Evolutionary conservation across 2,888 invertebrate genomes (phyloP).

Genomic region (Apodemia hepburni): DNA sequence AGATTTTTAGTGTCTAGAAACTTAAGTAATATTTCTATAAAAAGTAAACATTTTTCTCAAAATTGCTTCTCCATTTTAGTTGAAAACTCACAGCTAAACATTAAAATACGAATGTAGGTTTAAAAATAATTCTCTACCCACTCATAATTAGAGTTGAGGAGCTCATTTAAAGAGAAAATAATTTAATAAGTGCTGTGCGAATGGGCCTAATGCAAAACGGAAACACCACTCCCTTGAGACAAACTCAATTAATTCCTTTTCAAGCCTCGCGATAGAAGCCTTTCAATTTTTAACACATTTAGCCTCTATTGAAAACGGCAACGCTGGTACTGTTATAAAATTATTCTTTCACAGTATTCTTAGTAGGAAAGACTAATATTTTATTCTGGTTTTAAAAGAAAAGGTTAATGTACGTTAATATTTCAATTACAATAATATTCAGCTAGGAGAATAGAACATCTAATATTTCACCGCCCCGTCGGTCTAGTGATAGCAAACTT

Average conservation of each 20-base stretch:
- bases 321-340: slow-evolving; percentile 17
- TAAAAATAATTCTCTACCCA: slow-evolving; percentile 13
- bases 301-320: slow-evolving; percentile 28
- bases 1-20: no score
- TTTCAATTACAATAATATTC: no score
- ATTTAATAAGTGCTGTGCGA: slow-evolving; percentile 65
- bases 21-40: no score
- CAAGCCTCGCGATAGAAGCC: slow-evolving; percentile 63
- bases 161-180: slow-evolving; percentile 50
- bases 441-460: no score
- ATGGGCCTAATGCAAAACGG: slow-evolving; percentile 68
- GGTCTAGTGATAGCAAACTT: no score
- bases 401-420: no score
- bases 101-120: not conserved
- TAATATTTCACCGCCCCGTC: no score
- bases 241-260: slow-evolving; percentile 75
- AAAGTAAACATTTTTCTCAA: no score
- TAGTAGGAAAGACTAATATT: not conserved
- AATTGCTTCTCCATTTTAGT: no score
- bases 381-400: not conserved
- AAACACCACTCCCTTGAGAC: slow-evolving; percentile 68
- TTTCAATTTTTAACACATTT: slow-evolving; percentile 70
- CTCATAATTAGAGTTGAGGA: slow-evolving; percentile 21
- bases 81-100: not conserved
- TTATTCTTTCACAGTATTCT: not conserved